These are phyloP conservation scores for Thereuonema tuberculata DNA, from an alignment of 1,140 invertebrate genomes.

Conservation along the genomic window DNA sequence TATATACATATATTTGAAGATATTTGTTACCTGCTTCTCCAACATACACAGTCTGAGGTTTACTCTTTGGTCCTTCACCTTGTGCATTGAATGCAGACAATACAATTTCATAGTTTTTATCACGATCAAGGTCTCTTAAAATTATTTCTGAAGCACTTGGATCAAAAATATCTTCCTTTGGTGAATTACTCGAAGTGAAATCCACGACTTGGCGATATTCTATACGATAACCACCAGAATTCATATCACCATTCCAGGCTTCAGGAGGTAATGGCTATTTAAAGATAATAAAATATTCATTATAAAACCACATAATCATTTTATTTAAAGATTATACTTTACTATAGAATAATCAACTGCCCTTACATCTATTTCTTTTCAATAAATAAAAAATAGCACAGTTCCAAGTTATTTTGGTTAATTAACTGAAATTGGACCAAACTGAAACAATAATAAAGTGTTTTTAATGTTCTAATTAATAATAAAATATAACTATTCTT, in stretches of 20 bases:
- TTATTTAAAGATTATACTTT: no score
- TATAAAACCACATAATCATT: no score
- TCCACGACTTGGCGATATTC: conserved; percentile 75
- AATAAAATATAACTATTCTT: no score
- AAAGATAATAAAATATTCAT: not conserved
- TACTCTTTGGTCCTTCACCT: conserved; percentile 59
- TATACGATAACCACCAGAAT: conserved; percentile 73
- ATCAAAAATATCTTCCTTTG: conserved; percentile 60
- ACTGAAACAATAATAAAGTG: no score
- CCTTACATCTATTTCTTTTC: no score
- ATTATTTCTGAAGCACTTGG: conserved; percentile 49
- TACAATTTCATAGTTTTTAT: conserved; percentile 80
- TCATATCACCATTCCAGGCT: conserved; percentile 76
- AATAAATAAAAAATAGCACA: no score
- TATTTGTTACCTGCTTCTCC: conserved; percentile 75
- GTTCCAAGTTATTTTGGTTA: no score
- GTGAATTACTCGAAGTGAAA: conserved; percentile 57
- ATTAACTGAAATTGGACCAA: no score
- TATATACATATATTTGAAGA: no score
- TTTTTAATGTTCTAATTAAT: no score
- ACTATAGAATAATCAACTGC: no score
- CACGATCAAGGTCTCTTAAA: conserved; percentile 58
- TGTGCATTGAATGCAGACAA: conserved; percentile 78
- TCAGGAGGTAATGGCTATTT: conserved; percentile 45
- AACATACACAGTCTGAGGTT: conserved; percentile 79